Percentiles rank a stretch among this genome's conserved stretches.
These are phyloP conservation scores for Neria commutata DNA, from an alignment of 2,888 invertebrate genomes.

Conservation along the genomic window DNA sequence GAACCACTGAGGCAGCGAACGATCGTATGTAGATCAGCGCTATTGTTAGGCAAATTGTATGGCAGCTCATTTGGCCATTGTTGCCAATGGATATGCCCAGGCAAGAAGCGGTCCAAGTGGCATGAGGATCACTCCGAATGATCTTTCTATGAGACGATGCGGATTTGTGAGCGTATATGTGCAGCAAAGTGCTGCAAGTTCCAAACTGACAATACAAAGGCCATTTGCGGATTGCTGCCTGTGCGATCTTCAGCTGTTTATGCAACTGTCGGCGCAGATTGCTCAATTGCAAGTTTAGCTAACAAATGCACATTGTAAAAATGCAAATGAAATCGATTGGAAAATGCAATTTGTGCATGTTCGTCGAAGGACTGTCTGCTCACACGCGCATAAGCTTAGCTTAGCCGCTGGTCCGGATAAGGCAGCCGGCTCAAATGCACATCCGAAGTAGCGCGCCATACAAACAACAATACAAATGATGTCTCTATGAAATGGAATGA, in stretches of 20 bases:
- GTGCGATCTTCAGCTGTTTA: too few relatives aligned
- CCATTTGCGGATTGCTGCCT: too few relatives aligned
- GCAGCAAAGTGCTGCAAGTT: neutral
- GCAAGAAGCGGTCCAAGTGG: neutral
- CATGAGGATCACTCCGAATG: conserved; percentile 44
- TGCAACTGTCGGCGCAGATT: too few relatives aligned
- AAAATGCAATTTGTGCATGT: neutral
- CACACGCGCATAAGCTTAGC: neutral
- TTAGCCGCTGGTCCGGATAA: neutral
- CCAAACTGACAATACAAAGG: too few relatives aligned
- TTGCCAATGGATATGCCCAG: neutral
- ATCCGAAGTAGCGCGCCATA: too few relatives aligned
- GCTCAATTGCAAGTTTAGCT: neutral
- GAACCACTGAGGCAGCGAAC: conserved; percentile 3
- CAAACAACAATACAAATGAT: too few relatives aligned
- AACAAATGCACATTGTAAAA: neutral
- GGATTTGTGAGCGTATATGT: conserved; percentile 10
- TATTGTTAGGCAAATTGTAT: conserved; percentile 13
- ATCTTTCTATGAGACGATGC: conserved; percentile 31
- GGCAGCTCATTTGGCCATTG: conserved; percentile 17
- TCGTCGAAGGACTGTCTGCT: neutral
- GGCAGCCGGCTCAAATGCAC: too few relatives aligned
- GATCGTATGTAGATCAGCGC: conserved; percentile 13
- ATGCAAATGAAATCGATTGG: neutral
- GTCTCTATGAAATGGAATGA: too few relatives aligned